Evolutionary conservation across 2,888 invertebrate species (phyloP).

Genomic region (Stramonita haemastoma): DNA sequence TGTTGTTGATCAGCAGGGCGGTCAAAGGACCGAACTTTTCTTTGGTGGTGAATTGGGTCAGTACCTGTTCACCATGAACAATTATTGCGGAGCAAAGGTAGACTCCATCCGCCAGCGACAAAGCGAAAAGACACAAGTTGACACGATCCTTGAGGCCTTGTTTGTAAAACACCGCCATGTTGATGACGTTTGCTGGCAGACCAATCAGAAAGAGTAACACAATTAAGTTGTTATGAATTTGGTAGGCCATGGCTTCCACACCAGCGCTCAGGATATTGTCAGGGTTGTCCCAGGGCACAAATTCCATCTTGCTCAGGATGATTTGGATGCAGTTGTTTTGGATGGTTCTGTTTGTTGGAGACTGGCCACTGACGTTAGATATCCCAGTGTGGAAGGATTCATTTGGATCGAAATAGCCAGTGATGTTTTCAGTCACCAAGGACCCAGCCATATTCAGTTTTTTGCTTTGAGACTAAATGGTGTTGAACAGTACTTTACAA

Average conservation of each 20-base stretch:
- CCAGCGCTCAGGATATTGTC: not conserved
- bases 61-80: not conserved
- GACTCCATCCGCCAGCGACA: slow-evolving; percentile 4
- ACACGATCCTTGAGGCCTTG: slow-evolving; percentile 4
- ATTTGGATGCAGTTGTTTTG: not conserved
- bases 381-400: not conserved
- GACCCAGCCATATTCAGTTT: not conserved
- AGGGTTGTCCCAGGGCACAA: slow-evolving; percentile 1
- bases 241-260: not conserved
- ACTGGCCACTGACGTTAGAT: not conserved
- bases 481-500: not conserved
- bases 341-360: not conserved
- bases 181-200: slow-evolving; percentile 12
- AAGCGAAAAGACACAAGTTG: slow-evolving; percentile 5
- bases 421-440: not conserved
- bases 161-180: slow-evolving; percentile 19
- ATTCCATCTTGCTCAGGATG: not conserved
- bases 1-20: not conserved
- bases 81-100: not conserved
- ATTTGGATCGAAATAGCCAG: not conserved
- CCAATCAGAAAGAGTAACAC: not conserved
- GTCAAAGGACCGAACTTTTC: not conserved
- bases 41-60: not conserved
- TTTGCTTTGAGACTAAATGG: not conserved
- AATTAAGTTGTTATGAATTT: not conserved